phyloP scores from a whole-genome alignment of 2,888 invertebrate genomes.

The Boloria selene region DNA sequence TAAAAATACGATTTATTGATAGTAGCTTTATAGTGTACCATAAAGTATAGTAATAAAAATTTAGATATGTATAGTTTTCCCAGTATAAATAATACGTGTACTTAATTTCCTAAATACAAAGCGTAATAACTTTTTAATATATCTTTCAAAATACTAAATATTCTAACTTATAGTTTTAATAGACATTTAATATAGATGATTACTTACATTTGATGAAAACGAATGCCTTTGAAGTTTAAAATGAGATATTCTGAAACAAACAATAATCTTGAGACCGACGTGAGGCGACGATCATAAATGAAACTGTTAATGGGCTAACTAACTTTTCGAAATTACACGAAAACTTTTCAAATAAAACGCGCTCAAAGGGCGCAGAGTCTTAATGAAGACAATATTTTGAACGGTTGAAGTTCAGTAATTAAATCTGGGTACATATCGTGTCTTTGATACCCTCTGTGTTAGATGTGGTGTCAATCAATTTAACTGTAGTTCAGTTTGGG shows the following conservation, averaged over 20 bases:
- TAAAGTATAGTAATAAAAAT: no score
- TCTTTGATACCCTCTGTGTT: conserved; percentile 59
- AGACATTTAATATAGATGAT: neutral
- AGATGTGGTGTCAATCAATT: conserved; percentile 59
- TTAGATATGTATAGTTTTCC: no score
- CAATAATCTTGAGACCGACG: conserved; percentile 17
- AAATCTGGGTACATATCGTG: conserved; percentile 64
- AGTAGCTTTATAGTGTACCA: no score
- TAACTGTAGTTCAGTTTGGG: conserved; percentile 42
- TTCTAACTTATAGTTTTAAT: neutral
- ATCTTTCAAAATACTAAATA: no score
- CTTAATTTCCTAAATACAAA: no score
- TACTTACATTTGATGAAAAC: neutral
- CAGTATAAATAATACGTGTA: no score
- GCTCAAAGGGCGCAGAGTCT: conserved; percentile 65
- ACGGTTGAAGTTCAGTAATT: conserved; percentile 68
- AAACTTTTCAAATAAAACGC: conserved; percentile 79
- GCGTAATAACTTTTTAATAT: no score
- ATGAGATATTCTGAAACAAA: conserved; percentile 8
- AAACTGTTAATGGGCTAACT: conserved; percentile 68
- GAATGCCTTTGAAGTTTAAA: neutral
- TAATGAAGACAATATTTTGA: conserved; percentile 78
- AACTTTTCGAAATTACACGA: conserved; percentile 70
- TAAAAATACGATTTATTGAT: no score
- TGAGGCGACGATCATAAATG: conserved; percentile 49